Conservation (phyloP, 2,797 vertebrate genomes). For the Leptodactylus fallax region DNA sequence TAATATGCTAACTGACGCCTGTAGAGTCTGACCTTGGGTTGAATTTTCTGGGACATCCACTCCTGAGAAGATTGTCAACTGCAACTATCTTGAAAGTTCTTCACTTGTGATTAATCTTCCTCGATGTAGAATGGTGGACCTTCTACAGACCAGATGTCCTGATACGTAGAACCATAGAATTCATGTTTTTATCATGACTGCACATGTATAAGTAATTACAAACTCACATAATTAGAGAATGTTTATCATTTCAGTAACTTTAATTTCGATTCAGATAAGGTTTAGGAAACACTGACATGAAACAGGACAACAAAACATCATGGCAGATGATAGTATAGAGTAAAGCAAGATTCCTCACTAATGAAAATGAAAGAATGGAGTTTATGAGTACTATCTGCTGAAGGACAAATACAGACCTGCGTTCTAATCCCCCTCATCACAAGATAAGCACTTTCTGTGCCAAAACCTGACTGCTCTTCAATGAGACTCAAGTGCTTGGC, state of each 20-base stretch:
- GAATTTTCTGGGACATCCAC: too few species aligned
- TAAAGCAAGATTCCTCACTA: not conserved
- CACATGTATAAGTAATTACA: too few species aligned
- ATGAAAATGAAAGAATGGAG: conserved; percentile 29
- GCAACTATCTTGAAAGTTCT: too few species aligned
- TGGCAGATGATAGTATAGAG: not conserved
- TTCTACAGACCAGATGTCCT: too few species aligned
- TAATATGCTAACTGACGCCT: too few species aligned
- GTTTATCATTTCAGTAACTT: not conserved
- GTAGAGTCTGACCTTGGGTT: too few species aligned
- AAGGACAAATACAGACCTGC: conserved; percentile 47
- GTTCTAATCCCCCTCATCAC: conserved; percentile 14
- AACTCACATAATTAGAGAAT: too few species aligned
- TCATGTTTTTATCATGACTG: too few species aligned
- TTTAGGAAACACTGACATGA: not conserved
- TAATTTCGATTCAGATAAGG: not conserved
- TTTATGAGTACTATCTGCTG: conserved; percentile 18
- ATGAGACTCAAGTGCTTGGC: conserved; percentile 48
- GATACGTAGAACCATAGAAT: too few species aligned
- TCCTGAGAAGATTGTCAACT: too few species aligned
- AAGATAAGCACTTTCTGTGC: conserved; percentile 58
- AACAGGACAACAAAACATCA: not conserved
- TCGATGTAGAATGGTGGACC: too few species aligned
- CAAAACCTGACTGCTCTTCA: conserved; percentile 51
- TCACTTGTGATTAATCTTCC: too few species aligned